These are phyloP conservation scores for Hucho hucho DNA, from an alignment of 2,113 vertebrate genomes.

Conservation along the genomic window DNA sequence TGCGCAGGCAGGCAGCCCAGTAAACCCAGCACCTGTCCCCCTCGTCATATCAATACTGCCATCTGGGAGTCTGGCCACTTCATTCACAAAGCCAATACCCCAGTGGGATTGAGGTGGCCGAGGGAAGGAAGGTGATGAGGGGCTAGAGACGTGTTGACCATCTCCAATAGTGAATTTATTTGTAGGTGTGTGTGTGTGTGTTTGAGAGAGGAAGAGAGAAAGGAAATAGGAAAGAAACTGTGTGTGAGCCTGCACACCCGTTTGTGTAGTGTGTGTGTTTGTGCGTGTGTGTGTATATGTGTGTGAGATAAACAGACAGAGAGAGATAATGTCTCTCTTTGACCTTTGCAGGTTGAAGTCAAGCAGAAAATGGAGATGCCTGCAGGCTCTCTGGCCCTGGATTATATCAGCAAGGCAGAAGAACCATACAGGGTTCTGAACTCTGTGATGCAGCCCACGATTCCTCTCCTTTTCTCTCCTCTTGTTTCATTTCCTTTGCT, in stretches of 20 bases:
- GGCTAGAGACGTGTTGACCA: neutral
- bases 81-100: slow-evolving; percentile 73
- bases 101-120: neutral
- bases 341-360: neutral
- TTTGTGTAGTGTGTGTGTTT: neutral
- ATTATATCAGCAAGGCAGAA: slow-evolving; percentile 33
- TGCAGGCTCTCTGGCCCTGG: neutral
- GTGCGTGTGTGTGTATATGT: neutral
- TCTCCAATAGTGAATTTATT: neutral
- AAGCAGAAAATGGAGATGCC: no score
- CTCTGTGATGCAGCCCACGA: slow-evolving; percentile 9
- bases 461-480: neutral
- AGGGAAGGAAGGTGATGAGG: neutral
- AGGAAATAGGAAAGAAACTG: neutral
- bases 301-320: neutral
- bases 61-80: slow-evolving; percentile 68
- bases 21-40: slow-evolving; percentile 42
- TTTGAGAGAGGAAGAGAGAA: neutral
- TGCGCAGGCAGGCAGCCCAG: slow-evolving; percentile 61
- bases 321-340: neutral
- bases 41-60: slow-evolving; percentile 59
- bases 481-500: neutral
- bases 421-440: slow-evolving; percentile 21
- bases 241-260: neutral
- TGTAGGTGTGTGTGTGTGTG: slow-evolving; percentile 1